These are phyloP conservation scores for Ceyx cyanopectus DNA, from an alignment of 2,113 vertebrate genomes.

Conservation along the genomic window DNA sequence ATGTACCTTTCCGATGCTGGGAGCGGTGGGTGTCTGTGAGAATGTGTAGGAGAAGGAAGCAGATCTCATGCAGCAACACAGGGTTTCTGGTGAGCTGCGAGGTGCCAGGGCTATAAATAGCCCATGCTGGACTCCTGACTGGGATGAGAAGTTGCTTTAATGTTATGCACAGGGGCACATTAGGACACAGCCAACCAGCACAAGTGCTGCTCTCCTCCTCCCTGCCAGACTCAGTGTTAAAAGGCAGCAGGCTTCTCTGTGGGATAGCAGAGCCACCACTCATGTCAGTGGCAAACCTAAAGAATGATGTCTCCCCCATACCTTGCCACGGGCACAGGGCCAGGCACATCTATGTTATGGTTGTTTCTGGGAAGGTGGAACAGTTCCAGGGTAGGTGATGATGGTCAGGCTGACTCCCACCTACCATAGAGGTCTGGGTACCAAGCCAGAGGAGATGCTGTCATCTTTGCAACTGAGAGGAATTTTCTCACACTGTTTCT, in stretches of 20 bases:
- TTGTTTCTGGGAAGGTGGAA: neutral
- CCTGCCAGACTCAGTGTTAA: fast-evolving
- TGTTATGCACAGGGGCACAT: slow-evolving; percentile 13
- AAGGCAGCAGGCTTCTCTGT: neutral
- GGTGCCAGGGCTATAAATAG: slow-evolving; percentile 61
- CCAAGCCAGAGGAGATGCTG: neutral
- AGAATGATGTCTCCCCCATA: neutral
- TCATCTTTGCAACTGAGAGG: neutral
- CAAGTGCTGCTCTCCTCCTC: neutral
- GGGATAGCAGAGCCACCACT: neutral
- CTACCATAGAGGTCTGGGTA: neutral
- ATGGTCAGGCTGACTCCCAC: neutral
- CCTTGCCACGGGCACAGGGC: neutral
- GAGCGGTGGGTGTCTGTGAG: neutral
- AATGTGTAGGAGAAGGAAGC: neutral
- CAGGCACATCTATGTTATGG: fast-evolving
- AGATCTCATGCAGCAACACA: neutral
- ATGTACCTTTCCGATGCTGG: neutral
- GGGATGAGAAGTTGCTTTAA: neutral
- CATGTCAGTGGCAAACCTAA: neutral
- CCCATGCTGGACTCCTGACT: neutral
- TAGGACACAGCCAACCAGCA: neutral
- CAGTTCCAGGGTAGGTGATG: fast-evolving
- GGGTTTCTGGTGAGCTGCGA: neutral
- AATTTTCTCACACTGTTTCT: neutral